Percentiles rank a stretch among this genome's conserved stretches.
Evolutionary conservation across 1,140 invertebrate species (phyloP).

Genomic region (Chionoecetes opilio): DNA sequence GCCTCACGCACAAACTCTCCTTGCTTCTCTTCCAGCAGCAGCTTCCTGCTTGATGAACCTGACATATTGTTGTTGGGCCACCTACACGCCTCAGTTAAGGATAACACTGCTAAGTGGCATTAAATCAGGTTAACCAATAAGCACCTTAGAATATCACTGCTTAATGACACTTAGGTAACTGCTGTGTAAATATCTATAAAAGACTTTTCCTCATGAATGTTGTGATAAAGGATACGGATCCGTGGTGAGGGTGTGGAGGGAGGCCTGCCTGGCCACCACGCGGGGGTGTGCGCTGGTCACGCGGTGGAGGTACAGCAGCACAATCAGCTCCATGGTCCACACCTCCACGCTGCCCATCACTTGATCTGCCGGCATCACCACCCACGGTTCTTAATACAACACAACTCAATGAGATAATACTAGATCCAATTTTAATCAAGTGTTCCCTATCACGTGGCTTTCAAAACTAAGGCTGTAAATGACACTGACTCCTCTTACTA

Average conservation of each 20-base stretch:
- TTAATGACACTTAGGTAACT: too few relatives aligned
- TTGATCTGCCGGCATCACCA: constrained; percentile 55
- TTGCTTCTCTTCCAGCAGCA: constrained; percentile 66
- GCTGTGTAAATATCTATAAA: too few relatives aligned
- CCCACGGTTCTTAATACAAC: neutral
- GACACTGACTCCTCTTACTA: too few relatives aligned
- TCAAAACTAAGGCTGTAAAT: too few relatives aligned
- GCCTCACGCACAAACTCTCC: constrained; percentile 68
- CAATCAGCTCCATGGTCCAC: constrained; percentile 79
- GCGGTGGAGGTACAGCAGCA: constrained; percentile 79
- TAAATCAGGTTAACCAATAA: too few relatives aligned
- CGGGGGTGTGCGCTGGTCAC: constrained; percentile 80
- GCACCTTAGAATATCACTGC: too few relatives aligned
- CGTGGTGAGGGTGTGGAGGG: constrained; percentile 78
- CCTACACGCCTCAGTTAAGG: constrained; percentile 48
- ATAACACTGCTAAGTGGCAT: neutral
- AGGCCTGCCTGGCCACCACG: constrained; percentile 77
- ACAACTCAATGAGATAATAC: too few relatives aligned
- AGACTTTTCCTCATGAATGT: too few relatives aligned
- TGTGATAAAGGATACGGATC: constrained; percentile 79
- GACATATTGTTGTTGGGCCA: constrained; percentile 64
- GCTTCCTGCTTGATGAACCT: constrained; percentile 48
- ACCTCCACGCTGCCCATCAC: constrained; percentile 79
- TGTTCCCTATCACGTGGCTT: too few relatives aligned
- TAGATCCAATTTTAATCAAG: too few relatives aligned